These are phyloP conservation scores for Saccostrea cuccullata DNA, from an alignment of 1,140 invertebrate genomes.

Conservation along the genomic window DNA sequence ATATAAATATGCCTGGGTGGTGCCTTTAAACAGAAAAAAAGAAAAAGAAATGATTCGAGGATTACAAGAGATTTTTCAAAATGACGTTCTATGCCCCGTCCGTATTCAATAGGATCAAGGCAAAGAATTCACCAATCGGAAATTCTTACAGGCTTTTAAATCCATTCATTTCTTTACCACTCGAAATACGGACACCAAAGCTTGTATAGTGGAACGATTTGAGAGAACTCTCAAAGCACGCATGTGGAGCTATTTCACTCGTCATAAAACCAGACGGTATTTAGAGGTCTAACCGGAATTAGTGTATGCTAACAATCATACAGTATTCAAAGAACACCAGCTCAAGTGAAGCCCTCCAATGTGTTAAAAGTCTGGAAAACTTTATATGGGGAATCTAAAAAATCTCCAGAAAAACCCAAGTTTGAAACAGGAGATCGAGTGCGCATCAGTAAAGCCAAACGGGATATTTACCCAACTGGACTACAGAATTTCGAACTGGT, in stretches of 20 bases:
- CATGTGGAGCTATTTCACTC: conserved; percentile 19
- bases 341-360: conserved; percentile 29
- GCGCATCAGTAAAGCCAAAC: no score
- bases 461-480: no score
- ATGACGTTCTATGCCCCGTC: not conserved
- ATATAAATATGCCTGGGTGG: not conserved
- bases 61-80: not conserved
- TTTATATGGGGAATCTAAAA: no score
- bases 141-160: not conserved
- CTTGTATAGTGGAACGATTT: conserved; percentile 37
- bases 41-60: not conserved
- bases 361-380: no score
- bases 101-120: not conserved
- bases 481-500: no score
- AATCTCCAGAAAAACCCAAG: no score
- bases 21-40: not conserved
- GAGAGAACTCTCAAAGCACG: conserved; percentile 29
- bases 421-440: no score
- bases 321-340: conserved; percentile 44
- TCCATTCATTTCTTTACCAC: not conserved
- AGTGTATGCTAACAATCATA: conserved; percentile 16
- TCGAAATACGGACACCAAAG: conserved; percentile 17
- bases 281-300: conserved; percentile 13
- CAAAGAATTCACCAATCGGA: not conserved
- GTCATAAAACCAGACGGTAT: no score